A percentile compares a stretch with the other conserved stretches of the same genome.
Evolutionary conservation across 2,888 invertebrate species (phyloP).

Genomic region (Xanthia togata): DNA sequence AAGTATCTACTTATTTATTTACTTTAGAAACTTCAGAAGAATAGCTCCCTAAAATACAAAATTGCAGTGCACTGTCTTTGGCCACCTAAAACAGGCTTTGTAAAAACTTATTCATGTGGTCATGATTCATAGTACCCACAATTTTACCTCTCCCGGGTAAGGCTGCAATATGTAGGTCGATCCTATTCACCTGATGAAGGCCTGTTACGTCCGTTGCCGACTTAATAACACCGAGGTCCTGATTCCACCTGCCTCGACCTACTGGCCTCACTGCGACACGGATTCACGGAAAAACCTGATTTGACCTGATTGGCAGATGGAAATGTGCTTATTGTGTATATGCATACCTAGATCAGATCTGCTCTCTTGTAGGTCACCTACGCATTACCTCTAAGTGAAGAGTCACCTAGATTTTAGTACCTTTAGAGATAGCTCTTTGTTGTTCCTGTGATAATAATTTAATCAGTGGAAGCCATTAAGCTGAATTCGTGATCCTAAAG

Average conservation of each 20-base stretch:
- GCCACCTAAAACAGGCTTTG: too few relatives aligned
- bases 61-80: too few relatives aligned
- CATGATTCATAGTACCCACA: background rate
- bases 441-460: background rate
- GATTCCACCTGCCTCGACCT: conserved; percentile 37
- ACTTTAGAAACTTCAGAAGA: too few relatives aligned
- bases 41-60: too few relatives aligned
- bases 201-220: conserved; percentile 11
- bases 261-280: conserved; percentile 20
- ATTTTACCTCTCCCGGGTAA: background rate
- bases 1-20: background rate
- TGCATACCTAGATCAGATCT: conserved; percentile 39
- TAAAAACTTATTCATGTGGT: background rate
- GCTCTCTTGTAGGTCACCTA: conserved; percentile 19
- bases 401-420: background rate
- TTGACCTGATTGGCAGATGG: conserved; percentile 35
- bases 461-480: too few relatives aligned
- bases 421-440: background rate
- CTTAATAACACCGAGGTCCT: conserved; percentile 41
- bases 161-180: conserved; percentile 2
- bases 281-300: conserved; percentile 28
- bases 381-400: background rate
- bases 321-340: conserved; percentile 18
- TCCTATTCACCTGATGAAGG: conserved; percentile 13
- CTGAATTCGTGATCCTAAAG: too few relatives aligned